Conservation (phyloP, 2,797 vertebrate species). For the Neomorphus geoffroyi region DNA sequence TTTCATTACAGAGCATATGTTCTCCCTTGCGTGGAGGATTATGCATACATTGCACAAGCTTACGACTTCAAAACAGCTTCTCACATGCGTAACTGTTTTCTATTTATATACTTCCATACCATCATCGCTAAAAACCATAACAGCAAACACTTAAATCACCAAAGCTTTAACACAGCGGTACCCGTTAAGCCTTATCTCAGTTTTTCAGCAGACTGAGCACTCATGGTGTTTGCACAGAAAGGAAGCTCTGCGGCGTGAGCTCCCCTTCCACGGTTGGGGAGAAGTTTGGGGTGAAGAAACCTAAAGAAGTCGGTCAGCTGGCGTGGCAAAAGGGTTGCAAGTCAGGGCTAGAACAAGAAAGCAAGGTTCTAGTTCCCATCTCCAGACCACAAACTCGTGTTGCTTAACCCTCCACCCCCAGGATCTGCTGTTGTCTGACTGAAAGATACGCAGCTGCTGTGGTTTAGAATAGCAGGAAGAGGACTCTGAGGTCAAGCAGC, state of each 20-base stretch:
- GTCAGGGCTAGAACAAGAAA: neutral
- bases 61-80: neutral
- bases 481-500: neutral
- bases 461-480: neutral
- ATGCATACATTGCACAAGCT: neutral
- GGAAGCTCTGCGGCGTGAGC: too few species aligned
- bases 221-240: accelerated
- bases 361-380: neutral
- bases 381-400: neutral
- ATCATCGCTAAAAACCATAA: neutral
- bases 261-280: accelerated
- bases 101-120: neutral
- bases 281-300: neutral
- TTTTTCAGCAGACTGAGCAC: neutral
- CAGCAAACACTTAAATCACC: neutral
- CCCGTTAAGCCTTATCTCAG: neutral
- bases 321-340: too few species aligned
- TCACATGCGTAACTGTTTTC: neutral
- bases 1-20: neutral
- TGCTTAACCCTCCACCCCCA: neutral
- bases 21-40: neutral
- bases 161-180: neutral
- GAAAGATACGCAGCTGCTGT: accelerated
- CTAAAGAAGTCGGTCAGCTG: accelerated
- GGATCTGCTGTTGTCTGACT: accelerated